Conservation (phyloP, 2,888 invertebrate species). For the Megastigmus dorsalis region DNA sequence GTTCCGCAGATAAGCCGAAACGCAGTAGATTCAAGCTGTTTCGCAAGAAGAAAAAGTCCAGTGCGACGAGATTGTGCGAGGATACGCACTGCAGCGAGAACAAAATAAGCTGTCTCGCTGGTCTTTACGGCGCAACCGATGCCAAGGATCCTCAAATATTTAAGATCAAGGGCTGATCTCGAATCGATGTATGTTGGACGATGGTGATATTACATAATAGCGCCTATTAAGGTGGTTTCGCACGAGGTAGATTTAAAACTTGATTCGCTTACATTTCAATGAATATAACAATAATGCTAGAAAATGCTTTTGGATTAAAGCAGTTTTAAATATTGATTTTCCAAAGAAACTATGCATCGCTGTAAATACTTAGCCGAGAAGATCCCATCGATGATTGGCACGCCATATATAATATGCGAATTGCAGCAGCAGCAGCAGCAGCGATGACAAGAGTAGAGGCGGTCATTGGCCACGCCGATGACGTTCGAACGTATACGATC, state of each 20-base stretch:
- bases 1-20: constrained; percentile 10
- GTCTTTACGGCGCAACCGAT: neutral
- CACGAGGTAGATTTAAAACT: too few relatives aligned
- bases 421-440: too few relatives aligned
- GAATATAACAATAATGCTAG: too few relatives aligned
- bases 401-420: too few relatives aligned
- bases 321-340: too few relatives aligned
- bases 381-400: neutral
- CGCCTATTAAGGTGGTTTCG: too few relatives aligned
- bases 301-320: neutral
- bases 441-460: neutral
- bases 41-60: constrained; percentile 19
- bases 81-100: constrained; percentile 30
- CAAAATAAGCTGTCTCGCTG: constrained; percentile 9
- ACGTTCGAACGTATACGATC: constrained; percentile 17
- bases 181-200: neutral
- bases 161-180: too few relatives aligned
- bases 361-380: too few relatives aligned
- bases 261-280: too few relatives aligned
- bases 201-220: neutral
- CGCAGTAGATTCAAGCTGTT: constrained; percentile 35
- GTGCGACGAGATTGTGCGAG: neutral
- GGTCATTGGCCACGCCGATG: constrained; percentile 37
- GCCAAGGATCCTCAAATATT: neutral
- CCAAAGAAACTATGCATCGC: neutral